These are phyloP conservation scores for Ditula angustiorana DNA, from an alignment of 2,888 invertebrate genomes.

Conservation along the genomic window DNA sequence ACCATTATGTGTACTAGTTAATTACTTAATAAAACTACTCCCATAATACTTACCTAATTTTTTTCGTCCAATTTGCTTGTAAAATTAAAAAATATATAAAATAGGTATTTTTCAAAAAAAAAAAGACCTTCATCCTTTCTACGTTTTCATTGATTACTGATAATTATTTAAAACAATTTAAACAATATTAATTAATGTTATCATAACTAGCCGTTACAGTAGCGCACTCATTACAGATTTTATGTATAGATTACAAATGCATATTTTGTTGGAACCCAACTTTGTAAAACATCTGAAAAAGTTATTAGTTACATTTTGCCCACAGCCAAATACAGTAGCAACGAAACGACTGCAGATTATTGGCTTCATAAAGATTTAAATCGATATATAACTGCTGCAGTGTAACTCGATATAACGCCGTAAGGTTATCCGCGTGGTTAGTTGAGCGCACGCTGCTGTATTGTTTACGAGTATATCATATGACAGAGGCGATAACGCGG, in stretches of 20 bases:
- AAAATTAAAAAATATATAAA: too few relatives aligned
- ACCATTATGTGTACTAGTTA: neutral
- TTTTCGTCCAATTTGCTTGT: neutral
- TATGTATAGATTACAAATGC: too few relatives aligned
- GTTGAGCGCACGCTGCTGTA: constrained; percentile 55
- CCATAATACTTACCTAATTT: neutral
- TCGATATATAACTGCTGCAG: constrained; percentile 3
- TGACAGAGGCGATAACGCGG: constrained; percentile 64
- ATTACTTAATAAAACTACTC: neutral
- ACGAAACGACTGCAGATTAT: neutral
- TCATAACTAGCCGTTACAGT: too few relatives aligned
- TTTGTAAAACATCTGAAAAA: too few relatives aligned
- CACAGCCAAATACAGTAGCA: neutral
- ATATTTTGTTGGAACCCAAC: too few relatives aligned
- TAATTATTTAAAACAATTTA: too few relatives aligned
- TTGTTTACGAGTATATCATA: constrained; percentile 64
- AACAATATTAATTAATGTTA: too few relatives aligned
- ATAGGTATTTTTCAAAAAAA: too few relatives aligned
- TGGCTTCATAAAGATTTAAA: neutral
- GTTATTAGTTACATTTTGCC: too few relatives aligned
- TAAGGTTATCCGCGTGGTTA: constrained; percentile 54
- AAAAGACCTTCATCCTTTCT: too few relatives aligned
- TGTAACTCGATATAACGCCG: constrained; percentile 40
- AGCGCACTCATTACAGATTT: too few relatives aligned
- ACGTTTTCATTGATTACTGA: too few relatives aligned